Conservation (phyloP, 2,797 vertebrate species). For the Phoeniculus purpureus region DNA sequence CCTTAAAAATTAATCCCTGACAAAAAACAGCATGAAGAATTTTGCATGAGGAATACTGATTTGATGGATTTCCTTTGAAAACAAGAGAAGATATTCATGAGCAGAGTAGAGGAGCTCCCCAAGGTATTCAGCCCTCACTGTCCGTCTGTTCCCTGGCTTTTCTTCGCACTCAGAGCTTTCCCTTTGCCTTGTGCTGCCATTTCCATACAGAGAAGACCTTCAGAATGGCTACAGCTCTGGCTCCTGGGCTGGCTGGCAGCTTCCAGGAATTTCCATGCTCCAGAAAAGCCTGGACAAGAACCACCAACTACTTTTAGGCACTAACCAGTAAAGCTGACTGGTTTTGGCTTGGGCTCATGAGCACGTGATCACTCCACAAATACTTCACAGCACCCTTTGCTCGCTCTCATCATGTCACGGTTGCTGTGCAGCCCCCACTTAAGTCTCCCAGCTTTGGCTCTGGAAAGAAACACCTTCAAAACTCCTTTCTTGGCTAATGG, state of each 20-base stretch:
- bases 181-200: background rate
- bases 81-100: background rate
- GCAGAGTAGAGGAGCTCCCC: accelerated
- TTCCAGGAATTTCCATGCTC: background rate
- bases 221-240: accelerated
- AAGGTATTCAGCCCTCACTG: background rate
- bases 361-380: background rate
- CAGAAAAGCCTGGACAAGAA: background rate
- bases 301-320: background rate
- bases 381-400: background rate
- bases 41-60: background rate
- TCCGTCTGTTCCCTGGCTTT: background rate
- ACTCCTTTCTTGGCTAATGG: background rate
- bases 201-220: background rate
- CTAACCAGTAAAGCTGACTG: background rate
- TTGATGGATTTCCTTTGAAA: background rate
- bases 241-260: background rate
- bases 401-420: background rate
- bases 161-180: background rate
- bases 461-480: background rate
- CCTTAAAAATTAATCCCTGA: background rate
- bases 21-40: background rate
- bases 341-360: background rate
- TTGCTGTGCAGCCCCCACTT: background rate
- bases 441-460: background rate